Evolutionary conservation across 2,113 vertebrate genomes (phyloP), one percentile per base, ranked within the genome.

Genomic region (Ondatra zibethicus): DNA sequence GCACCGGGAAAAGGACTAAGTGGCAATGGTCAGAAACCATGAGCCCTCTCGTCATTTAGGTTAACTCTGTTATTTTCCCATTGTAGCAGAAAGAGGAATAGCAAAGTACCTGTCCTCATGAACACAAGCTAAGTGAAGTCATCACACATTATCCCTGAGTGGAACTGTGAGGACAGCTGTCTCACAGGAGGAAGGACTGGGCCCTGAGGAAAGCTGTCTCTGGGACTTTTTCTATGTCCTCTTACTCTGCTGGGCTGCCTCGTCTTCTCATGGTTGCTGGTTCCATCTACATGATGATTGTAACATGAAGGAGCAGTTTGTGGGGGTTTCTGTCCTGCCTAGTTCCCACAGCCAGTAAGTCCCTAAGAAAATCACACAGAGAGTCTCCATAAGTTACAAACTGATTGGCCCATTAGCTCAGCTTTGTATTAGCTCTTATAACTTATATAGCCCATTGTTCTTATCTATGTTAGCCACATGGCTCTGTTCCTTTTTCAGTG

Each of bases 71-170:
- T 42, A 82, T 63, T 94, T 82, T 65, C 65, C 33, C 66, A 52
- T 27, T 75, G 87, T 42, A 11, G 17, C 31, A 13, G 42, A 75
- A 89, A 33, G n/a, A 29, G 66, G 42, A 27, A 42, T 27, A 90
- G 50, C 78, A 52, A 29, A 12, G 7, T 42, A 66, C 31, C 39
- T 72, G 13, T 95, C 31, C 82, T 94, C 58, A 89, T 25, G 80
- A 87, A 39, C 29, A 94, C 1, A 9, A 80, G n/a, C 61, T 72
- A 95, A 97, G 68, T 21, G 33, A 80, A 89, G 45, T 86, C 65
- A 70, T 33, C 50, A 8, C n/a, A 25, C 39, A 21, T 55, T 89
- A 77, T n/a, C 31, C 36, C 90, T 90, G 27, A 80, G 45, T 17
- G 72, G 23, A 92, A 33, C 14, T 76, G 65, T 12, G 4, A 61